Evolutionary conservation across 2,888 invertebrate genomes (phyloP).

Genomic region (Drosophila percnosoma): DNA sequence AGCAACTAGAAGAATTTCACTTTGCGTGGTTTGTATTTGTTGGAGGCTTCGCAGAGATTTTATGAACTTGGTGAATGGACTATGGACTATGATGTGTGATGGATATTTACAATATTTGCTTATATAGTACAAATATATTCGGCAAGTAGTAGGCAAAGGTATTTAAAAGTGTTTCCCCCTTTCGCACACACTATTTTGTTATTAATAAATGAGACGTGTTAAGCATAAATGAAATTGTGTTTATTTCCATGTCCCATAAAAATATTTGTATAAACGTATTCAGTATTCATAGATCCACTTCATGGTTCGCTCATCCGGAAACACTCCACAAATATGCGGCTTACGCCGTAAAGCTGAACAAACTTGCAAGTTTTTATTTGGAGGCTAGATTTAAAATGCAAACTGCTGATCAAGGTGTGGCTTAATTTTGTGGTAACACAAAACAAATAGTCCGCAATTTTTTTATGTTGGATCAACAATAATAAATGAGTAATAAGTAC

Average conservation of each 20-base stretch:
- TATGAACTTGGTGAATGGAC: conserved; percentile 6
- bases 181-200: background rate
- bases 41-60: conserved; percentile 27
- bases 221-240: background rate
- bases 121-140: background rate
- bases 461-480: conserved; percentile 36
- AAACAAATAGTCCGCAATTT: conserved; percentile 31
- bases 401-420: conserved; percentile 42
- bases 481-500: conserved; percentile 35
- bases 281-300: background rate
- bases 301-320: conserved; percentile 23
- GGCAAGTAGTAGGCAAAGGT: background rate
- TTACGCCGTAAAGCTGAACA: conserved; percentile 9
- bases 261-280: background rate
- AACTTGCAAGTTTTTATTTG: conserved; percentile 4
- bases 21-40: conserved; percentile 23
- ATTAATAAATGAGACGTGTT: background rate
- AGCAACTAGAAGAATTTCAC: conserved; percentile 62
- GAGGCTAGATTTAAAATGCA: conserved; percentile 32
- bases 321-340: conserved; percentile 31
- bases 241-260: background rate
- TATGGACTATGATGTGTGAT: conserved; percentile 9
- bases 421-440: conserved; percentile 26
- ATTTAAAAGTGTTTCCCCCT: background rate
- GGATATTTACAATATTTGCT: conserved; percentile 2